phyloP scores from a whole-genome alignment of 2,888 invertebrate genomes.

The Loripinus fragilis region DNA sequence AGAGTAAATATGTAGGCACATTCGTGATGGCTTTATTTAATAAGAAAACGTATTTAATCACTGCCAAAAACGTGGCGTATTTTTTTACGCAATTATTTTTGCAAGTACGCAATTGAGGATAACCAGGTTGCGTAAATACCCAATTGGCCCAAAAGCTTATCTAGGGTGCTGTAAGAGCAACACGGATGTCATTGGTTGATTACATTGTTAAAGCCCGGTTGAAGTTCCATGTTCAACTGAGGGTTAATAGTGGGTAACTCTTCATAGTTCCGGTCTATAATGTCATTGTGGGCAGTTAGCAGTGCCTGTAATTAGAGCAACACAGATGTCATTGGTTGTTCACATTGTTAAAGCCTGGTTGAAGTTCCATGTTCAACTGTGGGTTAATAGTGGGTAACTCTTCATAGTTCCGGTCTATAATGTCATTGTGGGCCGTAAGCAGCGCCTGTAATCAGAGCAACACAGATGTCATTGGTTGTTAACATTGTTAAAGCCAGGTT shows the following conservation, averaged over 20 bases:
- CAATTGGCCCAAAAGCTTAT: too few relatives aligned
- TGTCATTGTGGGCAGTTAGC: slow-evolving; percentile 78
- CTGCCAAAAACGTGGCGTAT: too few relatives aligned
- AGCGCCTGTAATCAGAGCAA: slow-evolving; percentile 84
- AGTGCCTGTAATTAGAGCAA: slow-evolving; percentile 84
- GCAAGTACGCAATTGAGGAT: too few relatives aligned
- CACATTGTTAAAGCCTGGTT: slow-evolving; percentile 67
- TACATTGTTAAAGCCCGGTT: slow-evolving; percentile 67
- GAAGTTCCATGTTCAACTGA: slow-evolving; percentile 57
- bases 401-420: slow-evolving; percentile 80
- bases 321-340: too few relatives aligned
- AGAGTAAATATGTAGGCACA: too few relatives aligned
- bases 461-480: slow-evolving; percentile 87
- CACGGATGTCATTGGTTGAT: too few relatives aligned
- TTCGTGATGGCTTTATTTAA: too few relatives aligned
- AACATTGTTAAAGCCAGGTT: slow-evolving; percentile 68
- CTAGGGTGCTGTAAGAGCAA: too few relatives aligned
- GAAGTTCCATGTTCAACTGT: slow-evolving; percentile 57
- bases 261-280: slow-evolving; percentile 85
- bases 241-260: slow-evolving; percentile 64
- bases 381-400: slow-evolving; percentile 65
- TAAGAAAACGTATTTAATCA: too few relatives aligned
- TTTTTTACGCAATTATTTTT: too few relatives aligned
- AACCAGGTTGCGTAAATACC: too few relatives aligned
- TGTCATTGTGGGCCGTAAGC: slow-evolving; percentile 80